Evolutionary conservation across 1,140 invertebrate species (phyloP).

Genomic region (Drosophila pachea): DNA sequence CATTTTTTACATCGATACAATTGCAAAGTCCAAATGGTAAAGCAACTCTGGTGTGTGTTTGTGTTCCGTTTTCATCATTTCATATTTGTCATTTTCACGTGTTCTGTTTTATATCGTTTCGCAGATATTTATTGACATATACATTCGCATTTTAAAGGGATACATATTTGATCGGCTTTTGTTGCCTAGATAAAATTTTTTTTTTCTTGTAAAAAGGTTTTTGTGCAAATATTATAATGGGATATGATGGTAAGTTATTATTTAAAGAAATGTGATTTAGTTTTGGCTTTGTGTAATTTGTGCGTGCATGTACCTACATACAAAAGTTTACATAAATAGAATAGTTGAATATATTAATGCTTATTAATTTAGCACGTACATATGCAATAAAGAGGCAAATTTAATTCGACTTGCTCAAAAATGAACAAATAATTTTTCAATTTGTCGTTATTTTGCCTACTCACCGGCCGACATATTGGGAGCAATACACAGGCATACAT

Average conservation of each 20-base stretch:
- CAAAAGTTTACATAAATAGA: constrained; percentile 42
- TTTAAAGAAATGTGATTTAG: constrained; percentile 5
- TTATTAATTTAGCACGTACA: constrained; percentile 23
- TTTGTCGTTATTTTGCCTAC: constrained; percentile 13
- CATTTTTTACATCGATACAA: constrained; percentile 39
- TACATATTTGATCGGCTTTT: constrained; percentile 68
- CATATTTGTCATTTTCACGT: constrained; percentile 45
- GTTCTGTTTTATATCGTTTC: constrained; percentile 70
- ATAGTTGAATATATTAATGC: constrained; percentile 21
- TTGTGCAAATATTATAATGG: constrained; percentile 46
- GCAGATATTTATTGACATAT: constrained; percentile 49
- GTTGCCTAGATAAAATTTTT: constrained; percentile 48
- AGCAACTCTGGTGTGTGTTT: constrained; percentile 21
- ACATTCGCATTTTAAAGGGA: constrained; percentile 60
- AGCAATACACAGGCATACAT: not conserved
- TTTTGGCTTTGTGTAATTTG: constrained; percentile 24
- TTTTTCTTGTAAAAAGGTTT: constrained; percentile 37
- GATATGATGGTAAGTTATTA: constrained; percentile 59
- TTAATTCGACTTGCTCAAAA: not conserved
- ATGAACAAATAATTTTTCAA: constrained; percentile 4
- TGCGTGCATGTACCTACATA: constrained; percentile 24
- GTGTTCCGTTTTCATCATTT: constrained; percentile 47
- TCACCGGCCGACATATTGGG: constrained; percentile 37
- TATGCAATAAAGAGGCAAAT: not conserved
- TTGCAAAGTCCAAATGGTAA: not conserved